Conservation (phyloP, 1,140 invertebrate genomes). For the Tribolium castaneum region DNA sequence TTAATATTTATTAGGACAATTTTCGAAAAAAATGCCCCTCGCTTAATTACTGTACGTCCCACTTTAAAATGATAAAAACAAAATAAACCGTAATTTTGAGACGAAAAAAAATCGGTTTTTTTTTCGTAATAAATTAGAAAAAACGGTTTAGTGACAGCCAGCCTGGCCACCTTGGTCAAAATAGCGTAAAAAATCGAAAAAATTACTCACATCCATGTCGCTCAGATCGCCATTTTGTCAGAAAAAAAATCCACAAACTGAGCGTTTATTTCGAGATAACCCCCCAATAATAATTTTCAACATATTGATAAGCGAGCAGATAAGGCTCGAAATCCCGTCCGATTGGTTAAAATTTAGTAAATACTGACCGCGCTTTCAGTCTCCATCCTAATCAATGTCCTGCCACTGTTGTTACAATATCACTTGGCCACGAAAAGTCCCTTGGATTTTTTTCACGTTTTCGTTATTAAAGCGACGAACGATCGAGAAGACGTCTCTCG, state of each 20-base stretch:
- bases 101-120: too few species aligned
- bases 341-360: not conserved
- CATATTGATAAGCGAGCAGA: not conserved
- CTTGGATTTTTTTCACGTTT: not conserved
- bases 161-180: too few species aligned
- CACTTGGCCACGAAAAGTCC: not conserved
- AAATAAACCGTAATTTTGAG: too few species aligned
- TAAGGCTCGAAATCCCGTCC: not conserved
- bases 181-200: too few species aligned
- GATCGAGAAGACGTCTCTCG: constrained; percentile 27
- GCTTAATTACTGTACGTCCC: too few species aligned
- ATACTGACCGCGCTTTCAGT: constrained; percentile 36
- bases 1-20: too few species aligned
- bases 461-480: not conserved
- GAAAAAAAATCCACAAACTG: not conserved
- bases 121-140: too few species aligned
- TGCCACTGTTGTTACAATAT: not conserved
- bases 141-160: too few species aligned
- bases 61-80: too few species aligned
- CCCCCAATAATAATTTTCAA: not conserved
- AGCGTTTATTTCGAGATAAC: not conserved
- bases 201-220: not conserved
- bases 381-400: constrained; percentile 4
- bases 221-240: constrained; percentile 4
- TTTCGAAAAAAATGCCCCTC: too few species aligned